Conservation (phyloP, 2,888 invertebrate species). For the Coremacera marginata region DNA sequence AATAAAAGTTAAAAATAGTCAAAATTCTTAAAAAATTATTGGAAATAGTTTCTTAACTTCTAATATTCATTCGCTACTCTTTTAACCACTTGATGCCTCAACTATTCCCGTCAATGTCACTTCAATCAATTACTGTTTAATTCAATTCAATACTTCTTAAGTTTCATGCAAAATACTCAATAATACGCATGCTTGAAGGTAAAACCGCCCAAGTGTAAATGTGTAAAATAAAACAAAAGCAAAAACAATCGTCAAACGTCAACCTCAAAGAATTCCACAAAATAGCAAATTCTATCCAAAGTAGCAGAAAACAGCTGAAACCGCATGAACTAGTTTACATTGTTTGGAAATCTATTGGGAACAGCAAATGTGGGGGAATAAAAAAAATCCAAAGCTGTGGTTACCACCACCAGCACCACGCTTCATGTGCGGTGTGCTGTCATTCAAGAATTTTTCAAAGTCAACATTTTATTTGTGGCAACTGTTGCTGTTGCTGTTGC, state of each 20-base stretch:
- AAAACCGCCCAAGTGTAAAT: constrained; percentile 23
- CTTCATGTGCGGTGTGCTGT: neutral
- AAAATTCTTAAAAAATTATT: neutral
- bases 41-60: no score
- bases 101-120: neutral
- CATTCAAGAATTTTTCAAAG: constrained; percentile 32
- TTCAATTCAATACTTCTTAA: neutral
- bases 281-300: neutral
- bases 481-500: neutral
- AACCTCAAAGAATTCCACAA: neutral
- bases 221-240: neutral
- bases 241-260: neutral
- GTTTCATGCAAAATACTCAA: neutral
- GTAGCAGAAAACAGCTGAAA: neutral
- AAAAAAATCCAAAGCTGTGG: neutral
- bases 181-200: neutral
- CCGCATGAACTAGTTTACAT: constrained; percentile 6
- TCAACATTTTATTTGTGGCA: constrained; percentile 20
- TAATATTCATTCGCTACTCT: no score
- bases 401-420: neutral
- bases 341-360: constrained; percentile 1
- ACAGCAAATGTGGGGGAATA: neutral
- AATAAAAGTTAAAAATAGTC: neutral
- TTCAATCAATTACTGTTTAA: neutral
- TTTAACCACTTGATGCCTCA: neutral